A percentile compares a stretch with the other conserved stretches of the same genome.
These are phyloP conservation scores for Etia nguti DNA, from an alignment of 2,113 vertebrate species.

Conservation along the genomic window DNA sequence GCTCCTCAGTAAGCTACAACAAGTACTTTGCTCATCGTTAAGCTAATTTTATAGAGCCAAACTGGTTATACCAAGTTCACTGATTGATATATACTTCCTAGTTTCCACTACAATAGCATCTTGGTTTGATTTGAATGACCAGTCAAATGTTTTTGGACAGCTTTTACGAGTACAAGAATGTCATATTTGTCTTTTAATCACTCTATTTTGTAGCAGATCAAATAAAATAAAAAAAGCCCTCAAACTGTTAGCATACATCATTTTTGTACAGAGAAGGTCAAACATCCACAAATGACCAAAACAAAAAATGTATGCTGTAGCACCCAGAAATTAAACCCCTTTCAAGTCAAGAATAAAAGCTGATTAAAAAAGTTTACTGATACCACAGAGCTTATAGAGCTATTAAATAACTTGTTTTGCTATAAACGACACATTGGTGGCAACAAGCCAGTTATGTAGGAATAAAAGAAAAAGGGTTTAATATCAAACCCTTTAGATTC, in stretches of 20 bases:
- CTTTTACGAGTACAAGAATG: neutral
- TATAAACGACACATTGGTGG: neutral
- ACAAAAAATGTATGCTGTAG: neutral
- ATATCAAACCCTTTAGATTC: neutral
- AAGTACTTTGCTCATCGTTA: neutral
- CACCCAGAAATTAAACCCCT: neutral
- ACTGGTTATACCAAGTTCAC: neutral
- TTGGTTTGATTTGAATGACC: neutral
- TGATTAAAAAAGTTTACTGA: neutral
- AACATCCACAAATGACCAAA: neutral
- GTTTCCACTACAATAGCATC: neutral
- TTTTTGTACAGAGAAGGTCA: neutral
- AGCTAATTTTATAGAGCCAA: neutral
- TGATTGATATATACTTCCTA: neutral
- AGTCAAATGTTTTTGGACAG: neutral
- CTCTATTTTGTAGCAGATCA: neutral
- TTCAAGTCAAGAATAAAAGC: neutral
- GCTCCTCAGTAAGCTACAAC: neutral
- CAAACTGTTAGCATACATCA: neutral
- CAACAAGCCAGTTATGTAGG: neutral
- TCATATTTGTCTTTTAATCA: neutral
- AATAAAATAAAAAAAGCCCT: neutral
- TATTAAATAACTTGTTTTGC: conserved; percentile 12
- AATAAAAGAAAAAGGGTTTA: neutral
- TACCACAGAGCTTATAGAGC: neutral